Evolutionary conservation across 2,888 invertebrate genomes (phyloP).

Genomic region (Diloba caeruleocephala): DNA sequence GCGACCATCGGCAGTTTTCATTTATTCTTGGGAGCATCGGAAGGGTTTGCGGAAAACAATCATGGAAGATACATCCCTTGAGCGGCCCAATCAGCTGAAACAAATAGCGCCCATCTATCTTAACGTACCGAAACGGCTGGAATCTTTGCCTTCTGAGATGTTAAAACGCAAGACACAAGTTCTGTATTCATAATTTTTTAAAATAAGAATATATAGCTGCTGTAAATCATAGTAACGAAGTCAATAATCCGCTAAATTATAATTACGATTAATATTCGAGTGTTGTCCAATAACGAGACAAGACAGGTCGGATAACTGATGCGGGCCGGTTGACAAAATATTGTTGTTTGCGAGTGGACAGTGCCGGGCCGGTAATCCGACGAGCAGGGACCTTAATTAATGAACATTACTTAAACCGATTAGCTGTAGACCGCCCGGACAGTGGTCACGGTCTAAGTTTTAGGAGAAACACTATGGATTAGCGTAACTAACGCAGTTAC

Average conservation of each 20-base stretch:
- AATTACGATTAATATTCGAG: constrained; percentile 67
- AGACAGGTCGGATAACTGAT: constrained; percentile 51
- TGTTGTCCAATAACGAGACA: constrained; percentile 50
- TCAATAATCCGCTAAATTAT: constrained; percentile 54
- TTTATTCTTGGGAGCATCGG: constrained; percentile 66
- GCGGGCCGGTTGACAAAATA: constrained; percentile 80
- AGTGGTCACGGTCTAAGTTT: constrained; percentile 56
- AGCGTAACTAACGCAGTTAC: constrained; percentile 49
- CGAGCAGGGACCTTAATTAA: constrained; percentile 75
- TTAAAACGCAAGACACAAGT: constrained; percentile 50
- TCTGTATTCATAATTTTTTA: constrained; percentile 36
- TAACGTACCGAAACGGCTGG: constrained; percentile 55
- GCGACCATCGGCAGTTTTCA: constrained; percentile 70
- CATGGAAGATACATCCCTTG: constrained; percentile 77
- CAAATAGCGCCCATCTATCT: constrained; percentile 79
- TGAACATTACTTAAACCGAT: constrained; percentile 83
- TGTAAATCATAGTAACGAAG: constrained; percentile 35
- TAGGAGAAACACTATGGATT: constrained; percentile 51
- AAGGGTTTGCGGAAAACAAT: constrained; percentile 86
- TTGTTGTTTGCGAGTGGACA: constrained; percentile 71
- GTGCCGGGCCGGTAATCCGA: constrained; percentile 69
- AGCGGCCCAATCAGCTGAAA: constrained; percentile 83
- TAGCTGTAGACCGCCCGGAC: constrained; percentile 73
- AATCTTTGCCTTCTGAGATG: constrained; percentile 42
- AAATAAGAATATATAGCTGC: constrained; percentile 20